These are phyloP conservation scores for Microtus oregoni DNA, from an alignment of 2,113 vertebrate genomes.

Conservation along the genomic window DNA sequence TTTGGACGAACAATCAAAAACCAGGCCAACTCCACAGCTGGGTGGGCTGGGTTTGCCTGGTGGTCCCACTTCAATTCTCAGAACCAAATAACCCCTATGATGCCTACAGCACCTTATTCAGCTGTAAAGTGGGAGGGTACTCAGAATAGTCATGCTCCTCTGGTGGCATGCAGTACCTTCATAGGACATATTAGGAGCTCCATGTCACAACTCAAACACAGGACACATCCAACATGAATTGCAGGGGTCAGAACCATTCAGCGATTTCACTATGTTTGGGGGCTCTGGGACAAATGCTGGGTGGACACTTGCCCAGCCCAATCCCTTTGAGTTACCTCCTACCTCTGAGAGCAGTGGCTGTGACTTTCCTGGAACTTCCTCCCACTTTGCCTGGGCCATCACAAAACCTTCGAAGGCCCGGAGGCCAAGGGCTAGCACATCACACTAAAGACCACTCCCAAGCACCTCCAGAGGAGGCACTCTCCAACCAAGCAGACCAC, in stretches of 20 bases:
- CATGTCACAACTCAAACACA: background rate
- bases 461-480: background rate
- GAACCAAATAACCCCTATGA: background rate
- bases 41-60: background rate
- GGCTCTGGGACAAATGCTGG: background rate
- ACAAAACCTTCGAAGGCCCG: background rate
- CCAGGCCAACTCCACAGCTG: background rate
- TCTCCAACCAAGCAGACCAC: background rate
- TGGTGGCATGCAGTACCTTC: background rate
- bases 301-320: background rate
- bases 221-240: background rate
- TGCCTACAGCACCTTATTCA: background rate
- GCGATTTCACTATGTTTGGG: background rate
- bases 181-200: background rate
- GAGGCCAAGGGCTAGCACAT: too few species aligned
- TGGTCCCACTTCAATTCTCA: background rate
- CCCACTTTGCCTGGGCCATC: background rate
- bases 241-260: background rate
- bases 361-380: background rate
- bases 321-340: background rate
- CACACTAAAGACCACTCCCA: background rate
- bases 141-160: background rate
- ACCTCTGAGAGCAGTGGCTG: background rate
- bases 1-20: background rate
- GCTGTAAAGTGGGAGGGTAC: background rate